These are phyloP conservation scores for Drosophila leontia DNA, from an alignment of 1,140 invertebrate genomes.

Conservation along the genomic window DNA sequence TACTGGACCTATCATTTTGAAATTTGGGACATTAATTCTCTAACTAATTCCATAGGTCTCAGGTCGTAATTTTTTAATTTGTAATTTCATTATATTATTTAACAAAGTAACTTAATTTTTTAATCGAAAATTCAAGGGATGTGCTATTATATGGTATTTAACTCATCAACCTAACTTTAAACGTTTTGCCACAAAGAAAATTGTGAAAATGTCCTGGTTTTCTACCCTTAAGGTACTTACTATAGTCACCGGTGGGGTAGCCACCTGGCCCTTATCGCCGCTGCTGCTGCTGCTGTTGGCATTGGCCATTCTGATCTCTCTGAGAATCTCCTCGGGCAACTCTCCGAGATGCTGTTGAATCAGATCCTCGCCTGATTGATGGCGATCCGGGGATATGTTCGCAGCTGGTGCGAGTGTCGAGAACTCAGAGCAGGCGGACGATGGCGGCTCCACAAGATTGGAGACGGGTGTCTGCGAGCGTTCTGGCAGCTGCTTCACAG, in stretches of 20 bases:
- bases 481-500: constrained; percentile 48
- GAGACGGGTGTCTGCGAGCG: constrained; percentile 75
- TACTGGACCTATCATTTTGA: too few relatives aligned
- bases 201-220: too few relatives aligned
- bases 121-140: too few relatives aligned
- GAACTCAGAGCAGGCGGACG: constrained; percentile 82
- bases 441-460: constrained; percentile 80
- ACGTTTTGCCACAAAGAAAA: too few relatives aligned
- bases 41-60: too few relatives aligned
- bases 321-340: constrained; percentile 74
- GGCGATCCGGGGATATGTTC: constrained; percentile 16
- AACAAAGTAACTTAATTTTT: too few relatives aligned
- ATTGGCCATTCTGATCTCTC: constrained; percentile 73
- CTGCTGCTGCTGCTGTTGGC: constrained; percentile 31
- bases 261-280: constrained; percentile 31
- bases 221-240: constrained; percentile 34
- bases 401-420: constrained; percentile 43
- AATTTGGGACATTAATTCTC: too few relatives aligned
- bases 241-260: constrained; percentile 38
- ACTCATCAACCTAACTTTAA: too few relatives aligned
- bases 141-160: too few relatives aligned
- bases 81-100: too few relatives aligned
- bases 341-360: constrained; percentile 64
- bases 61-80: too few relatives aligned
- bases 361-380: constrained; percentile 44